Evolutionary conservation across 2,113 vertebrate genomes (phyloP), one percentile per base, ranked within the genome.

Genomic region (Eurypyga helias): DNA sequence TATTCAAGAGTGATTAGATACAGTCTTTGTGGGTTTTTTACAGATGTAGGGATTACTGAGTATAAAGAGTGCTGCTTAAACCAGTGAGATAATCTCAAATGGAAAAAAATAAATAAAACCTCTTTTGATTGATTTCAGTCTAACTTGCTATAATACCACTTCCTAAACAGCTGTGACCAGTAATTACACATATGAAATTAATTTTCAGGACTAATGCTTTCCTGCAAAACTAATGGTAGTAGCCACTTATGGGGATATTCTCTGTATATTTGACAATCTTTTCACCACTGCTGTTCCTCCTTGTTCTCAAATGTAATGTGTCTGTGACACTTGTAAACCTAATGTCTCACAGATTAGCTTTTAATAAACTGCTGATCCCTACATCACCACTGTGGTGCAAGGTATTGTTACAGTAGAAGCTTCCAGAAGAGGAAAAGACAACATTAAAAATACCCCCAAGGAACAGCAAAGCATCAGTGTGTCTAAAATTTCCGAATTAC

Each of bases 171-270:
- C 55, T 51, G 29, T 71, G 55, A 84, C 34, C 17, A 88, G 45
- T 34, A 49, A 85, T 90, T 92, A 91, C 94, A 84, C 48, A 13
- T 21, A 85, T 3, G 1, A 70, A 91, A 91, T 95, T 95, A 97
- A 96, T 83, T 90, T 87, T 89, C 91, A 75, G 58, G 92, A 93
- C 93, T 95, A 97, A 97, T 60, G 89, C 96, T 94, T 91, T 72
- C 45, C 69, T 65, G 88, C 79, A 25, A 78, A 81, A 90, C 95
- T 97, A 96, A 97, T 93, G 65, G 46, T 43, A 45, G 33, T 49
- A 62, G 43, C 25, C 54, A 36, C 85, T 93, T 67, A 58, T 1
- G 18, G 43, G 76, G 62, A 89, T 92, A 79, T 90, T 95, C 73
- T 92, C 93, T 92, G 84, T 78, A 46, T 84, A 93, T 87, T 87